phyloP scores from a whole-genome alignment of 2,113 vertebrate genomes.

The Upupa epops region DNA sequence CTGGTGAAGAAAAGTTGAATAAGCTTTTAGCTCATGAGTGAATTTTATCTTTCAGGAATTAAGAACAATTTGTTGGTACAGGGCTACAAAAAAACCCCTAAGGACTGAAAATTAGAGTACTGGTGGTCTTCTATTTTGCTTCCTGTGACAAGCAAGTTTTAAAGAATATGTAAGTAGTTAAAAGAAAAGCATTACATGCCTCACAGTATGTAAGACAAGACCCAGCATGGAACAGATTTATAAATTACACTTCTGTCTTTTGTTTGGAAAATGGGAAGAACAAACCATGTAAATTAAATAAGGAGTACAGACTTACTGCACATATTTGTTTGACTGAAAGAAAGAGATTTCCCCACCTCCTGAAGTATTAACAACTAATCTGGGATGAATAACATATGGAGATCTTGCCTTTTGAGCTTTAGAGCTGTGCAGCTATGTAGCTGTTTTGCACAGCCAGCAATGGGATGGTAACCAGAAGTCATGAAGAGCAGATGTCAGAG shows the following conservation, averaged over 20 bases:
- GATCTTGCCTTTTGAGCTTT: neutral
- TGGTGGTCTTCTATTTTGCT: neutral
- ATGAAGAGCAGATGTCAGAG: neutral
- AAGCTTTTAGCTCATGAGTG: neutral
- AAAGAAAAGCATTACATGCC: neutral
- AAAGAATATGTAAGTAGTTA: constrained; percentile 45
- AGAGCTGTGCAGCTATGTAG: neutral
- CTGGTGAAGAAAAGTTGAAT: neutral
- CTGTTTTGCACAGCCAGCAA: neutral
- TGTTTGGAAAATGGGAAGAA: neutral
- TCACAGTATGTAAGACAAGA: neutral
- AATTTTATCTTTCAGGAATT: neutral
- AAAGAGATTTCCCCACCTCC: neutral
- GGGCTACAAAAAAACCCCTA: neutral
- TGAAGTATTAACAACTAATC: neutral
- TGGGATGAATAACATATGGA: neutral
- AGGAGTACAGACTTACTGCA: constrained; percentile 5
- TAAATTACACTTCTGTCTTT: neutral
- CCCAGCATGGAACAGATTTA: constrained; percentile 31
- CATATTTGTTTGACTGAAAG: neutral
- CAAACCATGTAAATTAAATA: constrained; percentile 17
- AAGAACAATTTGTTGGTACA: neutral
- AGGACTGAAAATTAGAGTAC: neutral
- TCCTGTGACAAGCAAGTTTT: neutral
- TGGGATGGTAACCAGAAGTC: neutral